A percentile compares a stretch with the other conserved stretches of the same genome.
Evolutionary conservation across 2,113 vertebrate genomes (phyloP).

Genomic region (Ariopsis seemanni): DNA sequence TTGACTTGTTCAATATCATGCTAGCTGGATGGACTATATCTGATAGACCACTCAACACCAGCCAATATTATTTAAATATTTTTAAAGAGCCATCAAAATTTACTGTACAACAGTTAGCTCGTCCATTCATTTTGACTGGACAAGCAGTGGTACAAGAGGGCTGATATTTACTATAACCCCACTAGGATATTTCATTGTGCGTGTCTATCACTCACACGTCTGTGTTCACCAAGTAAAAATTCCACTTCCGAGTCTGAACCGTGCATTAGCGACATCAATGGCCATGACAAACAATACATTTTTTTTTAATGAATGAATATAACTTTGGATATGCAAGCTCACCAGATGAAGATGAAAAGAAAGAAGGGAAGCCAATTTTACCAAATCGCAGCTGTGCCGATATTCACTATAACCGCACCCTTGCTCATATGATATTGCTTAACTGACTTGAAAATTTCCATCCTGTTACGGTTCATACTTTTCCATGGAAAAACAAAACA

Average conservation of each 20-base stretch:
- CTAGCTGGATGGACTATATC: no score
- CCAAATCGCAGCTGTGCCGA: neutral
- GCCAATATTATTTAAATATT: neutral
- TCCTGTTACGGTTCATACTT: neutral
- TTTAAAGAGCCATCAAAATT: no score
- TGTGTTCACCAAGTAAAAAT: neutral
- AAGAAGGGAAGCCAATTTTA: neutral
- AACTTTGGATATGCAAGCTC: neutral
- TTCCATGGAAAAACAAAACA: neutral
- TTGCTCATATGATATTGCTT: neutral
- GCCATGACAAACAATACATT: neutral
- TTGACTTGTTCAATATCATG: no score
- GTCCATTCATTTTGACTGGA: neutral
- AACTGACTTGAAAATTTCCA: neutral
- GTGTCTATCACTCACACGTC: neutral
- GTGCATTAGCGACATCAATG: neutral
- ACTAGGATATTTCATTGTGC: neutral
- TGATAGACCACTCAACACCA: no score
- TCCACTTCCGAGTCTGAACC: neutral
- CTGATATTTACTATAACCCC: neutral
- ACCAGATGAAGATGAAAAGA: neutral
- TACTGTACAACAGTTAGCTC: neutral
- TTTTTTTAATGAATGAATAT: neutral
- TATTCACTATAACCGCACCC: neutral
- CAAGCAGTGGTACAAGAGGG: neutral